Evolutionary conservation across 2,797 vertebrate species (phyloP), one percentile per base, ranked within the genome.

Genomic region (Oryzias sinensis): DNA sequence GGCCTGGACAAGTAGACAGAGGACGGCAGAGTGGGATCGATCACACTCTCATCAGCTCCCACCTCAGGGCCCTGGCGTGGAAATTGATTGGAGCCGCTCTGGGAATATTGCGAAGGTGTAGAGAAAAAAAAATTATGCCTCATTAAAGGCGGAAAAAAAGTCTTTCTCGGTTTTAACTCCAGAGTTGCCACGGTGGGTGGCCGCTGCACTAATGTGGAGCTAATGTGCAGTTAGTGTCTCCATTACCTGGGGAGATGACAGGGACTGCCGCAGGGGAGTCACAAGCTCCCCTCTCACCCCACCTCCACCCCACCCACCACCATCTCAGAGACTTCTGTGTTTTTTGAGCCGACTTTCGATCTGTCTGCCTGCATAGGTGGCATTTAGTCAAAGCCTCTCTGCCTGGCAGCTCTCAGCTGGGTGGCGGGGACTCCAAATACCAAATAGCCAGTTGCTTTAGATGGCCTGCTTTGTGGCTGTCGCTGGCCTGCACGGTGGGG

Each of bases 321-420:
- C 18, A 18, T 18, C 18, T 18, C 18, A 18, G 18, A 18, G 18
- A 18, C 18, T 18, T 18, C 18, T 18, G 18, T 80, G 65, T 75
- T 74, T 85, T 83, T 79, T 47, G 14, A 79, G 62, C 73, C 73
- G 62, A 72, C 73, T 74, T 80, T 85, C 85, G 72, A 81, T 87
- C 73, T 65, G 76, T 85, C 90, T 79, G 87, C 88, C 80, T 79
- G 64, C 74, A 75, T 70, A 79, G 88, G 79, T 93, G 92, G 89
- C 91, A 93, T 93, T 94, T 93, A 91, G 84, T 91, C 85, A 82
- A 78, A 82, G 81, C 33, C 79, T 83, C 65, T 72, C 80, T 83
- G 88, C 85, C 86, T 87, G 89, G 90, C 92, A 89, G 85, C 86
- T 88, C 90, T 82, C 90, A 76, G 87, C 85, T 85, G 87, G 90